Conservation (phyloP, 2,797 vertebrate species). For the Enteromius afrohamiltoni region DNA sequence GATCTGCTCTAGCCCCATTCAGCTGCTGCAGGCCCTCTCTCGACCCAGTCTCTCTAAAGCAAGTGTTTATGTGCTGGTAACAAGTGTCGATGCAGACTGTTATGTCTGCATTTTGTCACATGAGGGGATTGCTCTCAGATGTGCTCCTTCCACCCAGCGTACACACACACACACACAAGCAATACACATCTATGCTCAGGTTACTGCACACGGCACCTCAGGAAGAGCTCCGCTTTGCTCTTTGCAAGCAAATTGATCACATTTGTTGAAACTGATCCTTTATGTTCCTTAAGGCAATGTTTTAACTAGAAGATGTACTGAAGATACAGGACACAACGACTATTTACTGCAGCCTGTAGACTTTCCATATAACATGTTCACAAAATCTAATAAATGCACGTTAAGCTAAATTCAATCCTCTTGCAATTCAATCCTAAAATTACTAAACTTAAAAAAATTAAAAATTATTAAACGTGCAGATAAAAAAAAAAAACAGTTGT, state of each 20-base stretch:
- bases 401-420: neutral
- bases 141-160: constrained; percentile 54
- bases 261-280: constrained; percentile 51
- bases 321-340: constrained; percentile 1
- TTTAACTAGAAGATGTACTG: neutral
- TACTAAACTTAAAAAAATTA: neutral
- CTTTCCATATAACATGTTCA: neutral
- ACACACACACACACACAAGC: constrained; percentile 14
- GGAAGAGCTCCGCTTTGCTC: constrained; percentile 25
- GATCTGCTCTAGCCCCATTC: constrained; percentile 70
- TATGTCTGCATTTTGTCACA: constrained; percentile 84
- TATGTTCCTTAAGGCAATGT: constrained; percentile 1
- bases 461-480: too few relatives aligned
- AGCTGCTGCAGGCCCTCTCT: constrained; percentile 64
- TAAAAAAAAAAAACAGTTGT: neutral
- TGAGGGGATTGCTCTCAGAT: constrained; percentile 75
- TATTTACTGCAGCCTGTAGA: neutral
- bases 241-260: constrained; percentile 55
- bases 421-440: neutral
- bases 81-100: constrained; percentile 84
- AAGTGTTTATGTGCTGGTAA: constrained; percentile 89
- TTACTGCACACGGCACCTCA: constrained; percentile 7
- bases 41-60: constrained; percentile 73
- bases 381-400: neutral
- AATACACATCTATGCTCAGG: neutral